These are phyloP conservation scores for Nasonia giraulti DNA, from an alignment of 1,140 invertebrate species.

Conservation along the genomic window DNA sequence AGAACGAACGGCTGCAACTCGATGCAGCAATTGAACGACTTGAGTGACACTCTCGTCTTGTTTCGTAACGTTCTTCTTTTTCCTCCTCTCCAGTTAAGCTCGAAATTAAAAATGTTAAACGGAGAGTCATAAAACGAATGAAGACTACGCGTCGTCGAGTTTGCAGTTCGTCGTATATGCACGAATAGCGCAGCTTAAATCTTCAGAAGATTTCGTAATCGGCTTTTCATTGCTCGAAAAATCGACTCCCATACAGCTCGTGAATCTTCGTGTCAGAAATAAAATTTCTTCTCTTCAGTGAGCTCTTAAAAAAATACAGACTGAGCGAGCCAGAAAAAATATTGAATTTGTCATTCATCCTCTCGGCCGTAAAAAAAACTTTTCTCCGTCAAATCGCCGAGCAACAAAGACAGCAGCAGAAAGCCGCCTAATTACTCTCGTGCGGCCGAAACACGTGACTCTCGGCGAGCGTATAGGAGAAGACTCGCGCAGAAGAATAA, in stretches of 20 bases:
- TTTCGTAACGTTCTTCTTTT: neutral
- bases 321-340: too few relatives aligned
- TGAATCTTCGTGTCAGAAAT: too few relatives aligned
- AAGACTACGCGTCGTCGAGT: neutral
- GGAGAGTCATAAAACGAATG: neutral
- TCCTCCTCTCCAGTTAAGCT: neutral
- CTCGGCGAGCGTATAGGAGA: neutral
- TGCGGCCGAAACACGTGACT: constrained; percentile 21
- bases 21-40: neutral
- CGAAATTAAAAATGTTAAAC: neutral
- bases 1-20: neutral
- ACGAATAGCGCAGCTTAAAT: neutral
- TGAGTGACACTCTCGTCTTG: neutral
- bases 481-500: neutral
- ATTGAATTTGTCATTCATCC: too few relatives aligned
- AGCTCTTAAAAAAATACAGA: too few relatives aligned
- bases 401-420: neutral
- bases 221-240: neutral
- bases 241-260: neutral
- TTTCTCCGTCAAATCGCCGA: neutral
- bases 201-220: neutral
- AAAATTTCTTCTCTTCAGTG: too few relatives aligned
- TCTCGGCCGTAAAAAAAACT: neutral
- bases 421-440: neutral
- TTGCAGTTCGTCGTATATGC: neutral